A percentile compares a stretch with the other conserved stretches of the same genome.
phyloP scores from a whole-genome alignment of 2,113 vertebrate genomes.

The Nestor notabilis region DNA sequence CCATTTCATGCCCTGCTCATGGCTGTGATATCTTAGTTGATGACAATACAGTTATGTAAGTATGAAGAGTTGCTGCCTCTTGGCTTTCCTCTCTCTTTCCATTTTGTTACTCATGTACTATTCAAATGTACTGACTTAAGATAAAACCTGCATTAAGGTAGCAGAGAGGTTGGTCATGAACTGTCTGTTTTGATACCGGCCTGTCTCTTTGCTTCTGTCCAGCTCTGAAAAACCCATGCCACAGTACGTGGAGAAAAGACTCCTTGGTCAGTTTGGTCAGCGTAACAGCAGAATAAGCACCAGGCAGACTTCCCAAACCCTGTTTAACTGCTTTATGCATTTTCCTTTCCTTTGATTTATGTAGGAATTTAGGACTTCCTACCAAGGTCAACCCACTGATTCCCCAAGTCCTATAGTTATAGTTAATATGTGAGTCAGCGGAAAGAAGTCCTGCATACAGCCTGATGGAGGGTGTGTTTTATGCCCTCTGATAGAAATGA shows the following conservation, averaged over 20 bases:
- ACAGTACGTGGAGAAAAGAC: background rate
- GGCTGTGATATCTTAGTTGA: conserved; percentile 99
- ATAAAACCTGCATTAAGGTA: background rate
- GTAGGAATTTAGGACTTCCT: background rate
- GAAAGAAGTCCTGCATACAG: background rate
- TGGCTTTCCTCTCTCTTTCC: background rate
- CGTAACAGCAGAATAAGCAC: background rate
- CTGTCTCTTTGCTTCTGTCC: background rate
- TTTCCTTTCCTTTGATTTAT: background rate
- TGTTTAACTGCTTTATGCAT: background rate
- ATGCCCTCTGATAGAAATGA: background rate
- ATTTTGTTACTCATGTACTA: background rate
- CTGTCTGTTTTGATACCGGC: background rate
- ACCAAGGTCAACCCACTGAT: background rate
- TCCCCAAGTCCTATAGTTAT: background rate
- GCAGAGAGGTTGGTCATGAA: background rate
- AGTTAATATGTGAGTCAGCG: background rate
- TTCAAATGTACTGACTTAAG: background rate
- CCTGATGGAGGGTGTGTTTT: background rate
- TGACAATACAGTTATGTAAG: conserved; percentile 99
- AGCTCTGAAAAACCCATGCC: background rate
- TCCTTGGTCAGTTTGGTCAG: background rate
- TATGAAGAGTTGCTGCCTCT: conserved; percentile 58
- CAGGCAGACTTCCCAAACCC: background rate
- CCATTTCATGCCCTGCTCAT: conserved; percentile 99